Evolutionary conservation across 2,888 invertebrate genomes (phyloP).

Genomic region (Athalia rosae): DNA sequence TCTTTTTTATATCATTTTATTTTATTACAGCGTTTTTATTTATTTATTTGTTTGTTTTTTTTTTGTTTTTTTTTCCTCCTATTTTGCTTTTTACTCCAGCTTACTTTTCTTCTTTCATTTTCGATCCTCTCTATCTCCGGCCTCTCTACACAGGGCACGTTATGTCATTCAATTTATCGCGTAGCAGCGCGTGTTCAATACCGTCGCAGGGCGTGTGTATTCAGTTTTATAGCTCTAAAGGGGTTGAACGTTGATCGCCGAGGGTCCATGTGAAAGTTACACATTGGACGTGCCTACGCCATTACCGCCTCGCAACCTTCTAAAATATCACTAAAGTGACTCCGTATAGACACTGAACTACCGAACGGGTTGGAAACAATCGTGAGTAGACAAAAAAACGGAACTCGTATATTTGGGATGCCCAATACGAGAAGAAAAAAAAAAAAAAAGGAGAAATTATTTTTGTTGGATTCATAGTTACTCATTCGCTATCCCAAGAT

Average conservation of each 20-base stretch:
- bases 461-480: background rate
- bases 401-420: background rate
- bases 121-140: slow-evolving; percentile 46
- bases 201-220: slow-evolving; percentile 16
- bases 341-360: slow-evolving; percentile 30
- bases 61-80: no score
- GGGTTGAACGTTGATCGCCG: slow-evolving; percentile 37
- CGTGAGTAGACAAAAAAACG: background rate
- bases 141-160: slow-evolving; percentile 12
- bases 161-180: slow-evolving; percentile 38
- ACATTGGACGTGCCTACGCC: slow-evolving; percentile 38
- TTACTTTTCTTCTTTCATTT: slow-evolving; percentile 47
- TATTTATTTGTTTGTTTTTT: no score
- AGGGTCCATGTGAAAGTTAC: slow-evolving; percentile 44
- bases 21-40: slow-evolving; percentile 17
- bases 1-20: slow-evolving; percentile 47
- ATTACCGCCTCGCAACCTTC: slow-evolving; percentile 40
- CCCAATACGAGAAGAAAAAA: no score
- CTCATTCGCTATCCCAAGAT: background rate
- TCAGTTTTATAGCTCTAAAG: slow-evolving; percentile 40
- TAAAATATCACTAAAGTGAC: slow-evolving; percentile 38
- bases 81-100: background rate
- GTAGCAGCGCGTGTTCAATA: slow-evolving; percentile 24
- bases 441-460: background rate
- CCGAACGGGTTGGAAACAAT: background rate